Percentiles rank a stretch among this genome's conserved stretches.
Evolutionary conservation across 2,113 vertebrate genomes (phyloP).

Genomic region (Menura novaehollandiae): DNA sequence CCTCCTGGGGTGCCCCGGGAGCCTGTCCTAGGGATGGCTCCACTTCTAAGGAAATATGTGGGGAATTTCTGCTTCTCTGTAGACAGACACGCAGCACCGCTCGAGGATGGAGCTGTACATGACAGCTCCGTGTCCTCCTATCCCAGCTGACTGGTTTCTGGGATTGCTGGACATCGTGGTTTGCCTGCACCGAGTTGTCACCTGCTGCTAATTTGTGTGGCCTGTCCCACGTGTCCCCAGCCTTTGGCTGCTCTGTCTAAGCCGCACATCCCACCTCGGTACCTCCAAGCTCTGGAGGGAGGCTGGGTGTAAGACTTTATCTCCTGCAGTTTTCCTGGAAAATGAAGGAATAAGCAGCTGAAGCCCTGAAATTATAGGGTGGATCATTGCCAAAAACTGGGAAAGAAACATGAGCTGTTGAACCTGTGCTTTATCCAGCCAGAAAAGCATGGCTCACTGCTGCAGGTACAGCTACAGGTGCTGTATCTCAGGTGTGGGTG

Average conservation of each 20-base stretch:
- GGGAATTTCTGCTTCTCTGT: not conserved
- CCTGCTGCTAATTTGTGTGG: not conserved
- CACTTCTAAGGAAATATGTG: not conserved
- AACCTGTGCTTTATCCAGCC: not conserved
- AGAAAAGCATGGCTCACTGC: not conserved
- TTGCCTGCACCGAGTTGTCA: not conserved
- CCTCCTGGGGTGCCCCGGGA: not conserved
- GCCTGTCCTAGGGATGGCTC: not conserved
- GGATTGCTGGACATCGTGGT: not conserved
- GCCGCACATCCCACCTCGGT: accelerated
- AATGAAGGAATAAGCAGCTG: not conserved
- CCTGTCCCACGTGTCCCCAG: not conserved
- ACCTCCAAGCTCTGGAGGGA: not conserved
- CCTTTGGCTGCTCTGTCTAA: not conserved
- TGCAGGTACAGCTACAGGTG: accelerated
- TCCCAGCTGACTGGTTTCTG: not conserved
- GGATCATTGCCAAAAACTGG: not conserved
- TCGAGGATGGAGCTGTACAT: not conserved
- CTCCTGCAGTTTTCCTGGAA: not conserved
- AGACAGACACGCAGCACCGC: not conserved
- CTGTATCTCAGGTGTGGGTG: not conserved
- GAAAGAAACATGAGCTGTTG: not conserved
- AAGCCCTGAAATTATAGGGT: not conserved
- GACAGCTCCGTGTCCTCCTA: not conserved
- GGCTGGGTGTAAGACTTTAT: accelerated